Conservation (phyloP, 2,797 vertebrate species). For the Lagodon rhomboides region DNA sequence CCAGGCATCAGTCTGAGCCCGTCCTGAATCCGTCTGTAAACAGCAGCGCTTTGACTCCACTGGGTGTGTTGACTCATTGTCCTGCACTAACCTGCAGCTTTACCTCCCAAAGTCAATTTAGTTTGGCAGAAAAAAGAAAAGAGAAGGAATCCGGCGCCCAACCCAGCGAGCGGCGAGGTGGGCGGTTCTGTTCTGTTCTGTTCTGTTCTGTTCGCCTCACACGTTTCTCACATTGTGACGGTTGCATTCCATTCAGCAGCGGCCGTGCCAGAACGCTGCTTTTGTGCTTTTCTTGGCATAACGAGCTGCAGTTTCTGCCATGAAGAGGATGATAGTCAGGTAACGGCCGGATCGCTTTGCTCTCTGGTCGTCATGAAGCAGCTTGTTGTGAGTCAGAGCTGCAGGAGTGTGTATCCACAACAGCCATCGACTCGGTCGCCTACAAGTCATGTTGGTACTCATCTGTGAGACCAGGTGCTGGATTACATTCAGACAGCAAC, state of each 20-base stretch:
- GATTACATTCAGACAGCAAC: no score
- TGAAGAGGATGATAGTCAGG: background rate
- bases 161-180: background rate
- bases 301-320: conserved; percentile 3
- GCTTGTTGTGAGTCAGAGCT: background rate
- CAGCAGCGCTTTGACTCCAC: background rate
- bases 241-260: background rate
- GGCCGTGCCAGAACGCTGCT: background rate
- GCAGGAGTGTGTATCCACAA: background rate
- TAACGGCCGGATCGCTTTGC: background rate
- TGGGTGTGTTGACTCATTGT: background rate
- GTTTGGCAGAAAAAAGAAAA: conserved; percentile 16
- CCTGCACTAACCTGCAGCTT: conserved; percentile 13
- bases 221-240: background rate
- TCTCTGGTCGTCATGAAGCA: background rate
- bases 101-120: conserved; percentile 2
- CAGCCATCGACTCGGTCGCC: background rate
- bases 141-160: conserved; percentile 5
- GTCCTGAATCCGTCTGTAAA: background rate
- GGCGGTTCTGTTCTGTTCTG: background rate
- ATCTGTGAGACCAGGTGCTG: background rate
- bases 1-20: background rate
- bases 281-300: background rate
- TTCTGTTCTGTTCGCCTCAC: background rate
- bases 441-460: background rate